A percentile compares a stretch with the other conserved stretches of the same genome.
phyloP scores from a whole-genome alignment of 2,888 invertebrate species.

The Drosophila subquinaria region DNA sequence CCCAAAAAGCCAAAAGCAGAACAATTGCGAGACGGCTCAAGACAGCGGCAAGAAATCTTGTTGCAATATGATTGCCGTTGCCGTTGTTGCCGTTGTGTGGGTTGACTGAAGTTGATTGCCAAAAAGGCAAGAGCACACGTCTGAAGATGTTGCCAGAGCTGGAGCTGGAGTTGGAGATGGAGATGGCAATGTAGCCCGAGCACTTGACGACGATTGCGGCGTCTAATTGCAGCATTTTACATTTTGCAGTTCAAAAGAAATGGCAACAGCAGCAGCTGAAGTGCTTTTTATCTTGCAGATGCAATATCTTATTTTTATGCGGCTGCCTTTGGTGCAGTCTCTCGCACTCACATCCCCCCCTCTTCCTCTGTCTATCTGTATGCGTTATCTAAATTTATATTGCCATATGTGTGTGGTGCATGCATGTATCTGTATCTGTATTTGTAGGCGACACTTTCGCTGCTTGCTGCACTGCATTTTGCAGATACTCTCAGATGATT shows the following conservation, averaged over 20 bases:
- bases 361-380: constrained; percentile 26
- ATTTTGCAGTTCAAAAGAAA: constrained; percentile 78
- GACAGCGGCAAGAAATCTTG: constrained; percentile 63
- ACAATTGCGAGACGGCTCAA: constrained; percentile 65
- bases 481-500: constrained; percentile 33
- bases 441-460: constrained; percentile 70
- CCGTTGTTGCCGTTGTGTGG: constrained; percentile 58
- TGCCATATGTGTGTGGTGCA: constrained; percentile 29
- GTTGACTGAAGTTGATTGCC: constrained; percentile 76
- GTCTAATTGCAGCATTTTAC: constrained; percentile 77
- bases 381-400: constrained; percentile 74
- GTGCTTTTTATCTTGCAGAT: constrained; percentile 68
- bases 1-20: constrained; percentile 73
- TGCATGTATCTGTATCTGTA: constrained; percentile 19
- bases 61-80: constrained; percentile 67
- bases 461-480: constrained; percentile 44
- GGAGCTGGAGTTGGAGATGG: constrained; percentile 17
- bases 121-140: constrained; percentile 69
- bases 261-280: constrained; percentile 50
- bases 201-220: constrained; percentile 68
- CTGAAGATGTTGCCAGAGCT: constrained; percentile 55
- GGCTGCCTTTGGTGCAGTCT: constrained; percentile 40
- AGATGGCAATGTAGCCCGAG: constrained; percentile 26
- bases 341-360: constrained; percentile 1
- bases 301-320: constrained; percentile 68